Base-by-base conservation (phyloP, 2,113 vertebrate genomes). In the Sinocyclocheilus maitianheensis region DNA sequence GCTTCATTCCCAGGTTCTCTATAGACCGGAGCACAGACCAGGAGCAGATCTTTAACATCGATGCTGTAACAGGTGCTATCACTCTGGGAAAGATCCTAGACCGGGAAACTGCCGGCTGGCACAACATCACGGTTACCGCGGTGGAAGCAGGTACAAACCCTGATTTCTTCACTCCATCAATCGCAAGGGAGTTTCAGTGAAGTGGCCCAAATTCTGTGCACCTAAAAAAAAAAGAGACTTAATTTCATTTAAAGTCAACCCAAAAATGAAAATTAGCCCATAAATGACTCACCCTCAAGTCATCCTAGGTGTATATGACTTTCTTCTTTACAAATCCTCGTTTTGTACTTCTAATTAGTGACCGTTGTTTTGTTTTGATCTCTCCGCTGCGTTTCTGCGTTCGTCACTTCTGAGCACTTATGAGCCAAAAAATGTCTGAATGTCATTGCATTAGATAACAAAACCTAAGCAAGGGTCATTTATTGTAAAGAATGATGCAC, bases 91-190 rank as follows among this genome's bases (percentile, higher is more conserved):
- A 99, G 92, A 91, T 95, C 80, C 91, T 99, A 94, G 98, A 99
- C 92, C 91, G 98, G 2, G 98, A 99, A 93, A 97, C 97, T 0
- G 96, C 98, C 0, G 97, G 97, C 85, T 99, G 98, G 98, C 97
- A 99, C 95, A 99, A 99, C 91, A 97, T 99, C 95, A 98, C 97
- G 0, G 95, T 99, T 90, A 94, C 96, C 90, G 98, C 97, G 0
- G 97, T 96, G 91, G 97, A 99, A 94, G 97, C 97, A 91, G 97
- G 98, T 99, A 94, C 14, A 55, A 55, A 55, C 53, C 16, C 53
- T 55, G 53, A 5, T 55, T 55, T 3, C 76, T 46, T 26, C 40
- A 26, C 46, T 48, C 43, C 43, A 37, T 71, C 30, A 37, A 37
- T 71, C 16, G 30, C 67, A 34, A 34, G 8, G 18, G 16, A 14